A percentile compares a stretch with the other conserved stretches of the same genome.
Conservation (phyloP, 1,140 invertebrate genomes). For the Melipona quadrifasciata region DNA sequence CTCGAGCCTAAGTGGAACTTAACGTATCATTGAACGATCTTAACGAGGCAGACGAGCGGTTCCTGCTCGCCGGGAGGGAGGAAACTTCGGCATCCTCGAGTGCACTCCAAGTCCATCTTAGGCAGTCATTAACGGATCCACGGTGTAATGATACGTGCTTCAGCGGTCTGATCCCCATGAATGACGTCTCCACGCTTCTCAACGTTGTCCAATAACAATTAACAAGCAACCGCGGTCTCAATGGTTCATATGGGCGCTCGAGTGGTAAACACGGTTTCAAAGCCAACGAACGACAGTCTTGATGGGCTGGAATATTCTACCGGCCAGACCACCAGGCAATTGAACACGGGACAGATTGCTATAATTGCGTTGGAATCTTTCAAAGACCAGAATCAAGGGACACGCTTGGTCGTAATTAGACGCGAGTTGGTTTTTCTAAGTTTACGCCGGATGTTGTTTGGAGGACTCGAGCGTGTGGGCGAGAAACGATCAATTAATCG, state of each 20-base stretch:
- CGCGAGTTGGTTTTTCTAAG: background rate
- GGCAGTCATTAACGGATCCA: slow-evolving; percentile 59
- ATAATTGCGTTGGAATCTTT: background rate
- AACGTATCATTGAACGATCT: slow-evolving; percentile 62
- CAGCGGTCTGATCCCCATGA: slow-evolving; percentile 19
- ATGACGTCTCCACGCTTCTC: slow-evolving; percentile 14
- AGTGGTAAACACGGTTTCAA: slow-evolving; percentile 32
- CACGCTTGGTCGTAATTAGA: background rate
- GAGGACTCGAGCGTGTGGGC: too few relatives aligned
- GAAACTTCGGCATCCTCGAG: slow-evolving; percentile 59
- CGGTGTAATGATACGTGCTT: slow-evolving; percentile 44
- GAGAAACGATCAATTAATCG: too few relatives aligned
- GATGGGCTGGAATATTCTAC: background rate
- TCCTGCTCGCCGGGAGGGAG: slow-evolving; percentile 5
- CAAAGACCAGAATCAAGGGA: background rate
- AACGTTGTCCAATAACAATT: slow-evolving; percentile 35
- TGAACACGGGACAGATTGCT: background rate
- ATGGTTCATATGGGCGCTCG: background rate
- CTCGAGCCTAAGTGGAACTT: slow-evolving; percentile 52
- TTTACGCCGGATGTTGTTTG: background rate
- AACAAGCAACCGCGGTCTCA: slow-evolving; percentile 7
- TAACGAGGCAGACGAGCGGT: slow-evolving; percentile 60
- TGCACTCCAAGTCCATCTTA: slow-evolving; percentile 57
- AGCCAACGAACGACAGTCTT: background rate
- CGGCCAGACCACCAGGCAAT: background rate